Percentiles rank a stretch among this genome's conserved stretches.
phyloP scores from a whole-genome alignment of 2,888 invertebrate species.

The Polymixis lichenea region DNA sequence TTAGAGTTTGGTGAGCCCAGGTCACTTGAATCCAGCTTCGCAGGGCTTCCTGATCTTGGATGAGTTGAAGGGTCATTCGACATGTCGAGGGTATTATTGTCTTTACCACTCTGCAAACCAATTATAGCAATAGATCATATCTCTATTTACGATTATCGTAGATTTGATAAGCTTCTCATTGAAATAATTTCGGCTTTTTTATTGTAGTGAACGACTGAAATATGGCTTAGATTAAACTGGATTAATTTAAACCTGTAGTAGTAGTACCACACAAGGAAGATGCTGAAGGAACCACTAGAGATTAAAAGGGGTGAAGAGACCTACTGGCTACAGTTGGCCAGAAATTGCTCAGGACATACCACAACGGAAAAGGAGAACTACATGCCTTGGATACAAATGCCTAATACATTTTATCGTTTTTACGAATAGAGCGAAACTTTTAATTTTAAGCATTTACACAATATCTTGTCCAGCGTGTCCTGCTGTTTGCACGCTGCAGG shows the following conservation, averaged over 20 bases:
- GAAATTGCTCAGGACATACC: not conserved
- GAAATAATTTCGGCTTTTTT: conserved; percentile 16
- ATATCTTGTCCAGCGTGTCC: too few species aligned
- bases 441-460: too few species aligned
- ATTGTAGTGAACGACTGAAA: conserved; percentile 4
- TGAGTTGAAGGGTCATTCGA: conserved; percentile 51
- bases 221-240: conserved; percentile 21
- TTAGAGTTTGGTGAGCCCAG: conserved; percentile 7
- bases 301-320: not conserved
- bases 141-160: conserved; percentile 9
- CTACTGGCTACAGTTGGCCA: not conserved
- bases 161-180: conserved; percentile 15
- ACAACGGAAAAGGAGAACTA: not conserved
- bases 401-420: not conserved
- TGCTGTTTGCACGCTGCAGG: too few species aligned
- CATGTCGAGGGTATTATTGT: conserved; percentile 63
- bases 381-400: too few species aligned
- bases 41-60: conserved; percentile 10
- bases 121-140: not conserved
- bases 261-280: not conserved
- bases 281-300: not conserved
- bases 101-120: conserved; percentile 60
- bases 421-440: not conserved
- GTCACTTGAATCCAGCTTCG: conserved; percentile 6
- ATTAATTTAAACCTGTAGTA: conserved; percentile 10